Conservation (phyloP, 2,113 vertebrate species). For the Anarrhichthys ocellatus region DNA sequence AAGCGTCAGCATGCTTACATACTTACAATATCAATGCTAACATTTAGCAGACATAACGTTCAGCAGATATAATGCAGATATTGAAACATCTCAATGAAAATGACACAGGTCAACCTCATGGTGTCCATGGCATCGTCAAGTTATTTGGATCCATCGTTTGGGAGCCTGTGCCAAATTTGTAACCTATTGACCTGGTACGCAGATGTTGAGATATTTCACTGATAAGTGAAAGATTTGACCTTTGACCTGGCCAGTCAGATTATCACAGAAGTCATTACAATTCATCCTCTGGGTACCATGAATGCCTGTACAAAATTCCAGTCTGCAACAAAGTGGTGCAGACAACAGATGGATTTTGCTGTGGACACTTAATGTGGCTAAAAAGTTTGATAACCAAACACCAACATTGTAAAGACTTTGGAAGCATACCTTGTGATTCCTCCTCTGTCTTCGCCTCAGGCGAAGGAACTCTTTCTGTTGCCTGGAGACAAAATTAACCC, state of each 20-base stretch:
- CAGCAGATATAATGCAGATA: not conserved
- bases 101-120: not conserved
- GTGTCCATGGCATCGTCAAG: not conserved
- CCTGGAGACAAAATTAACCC: slow-evolving; percentile 98
- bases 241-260: not conserved
- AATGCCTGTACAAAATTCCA: not conserved
- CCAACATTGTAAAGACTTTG: slow-evolving; percentile 32
- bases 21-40: not conserved
- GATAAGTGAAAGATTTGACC: not conserved
- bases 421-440: slow-evolving; percentile 90
- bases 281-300: not conserved
- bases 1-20: not conserved
- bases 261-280: not conserved
- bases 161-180: not conserved
- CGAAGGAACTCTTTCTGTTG: slow-evolving; percentile 99
- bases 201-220: not conserved
- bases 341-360: not conserved
- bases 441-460: slow-evolving; percentile 91
- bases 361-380: not conserved
- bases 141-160: not conserved
- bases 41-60: not conserved
- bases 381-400: slow-evolving; percentile 33
- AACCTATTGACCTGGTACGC: not conserved
- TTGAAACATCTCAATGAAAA: not conserved
- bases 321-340: not conserved